Percentiles rank a stretch among this genome's conserved stretches.
Evolutionary conservation across 2,888 invertebrate genomes (phyloP).

Genomic region (Abrostola tripartita): DNA sequence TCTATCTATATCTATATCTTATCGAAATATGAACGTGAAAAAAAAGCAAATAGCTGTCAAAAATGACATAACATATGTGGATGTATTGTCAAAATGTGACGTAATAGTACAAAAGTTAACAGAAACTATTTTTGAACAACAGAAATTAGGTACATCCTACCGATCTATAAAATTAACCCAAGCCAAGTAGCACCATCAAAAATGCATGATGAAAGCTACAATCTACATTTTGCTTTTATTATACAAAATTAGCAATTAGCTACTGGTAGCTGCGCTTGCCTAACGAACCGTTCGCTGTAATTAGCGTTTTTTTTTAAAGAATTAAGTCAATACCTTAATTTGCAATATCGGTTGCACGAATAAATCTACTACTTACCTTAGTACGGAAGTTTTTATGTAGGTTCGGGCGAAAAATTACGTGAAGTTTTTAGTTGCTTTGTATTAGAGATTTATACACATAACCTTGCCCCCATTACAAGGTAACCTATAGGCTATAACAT

Average conservation of each 20-base stretch:
- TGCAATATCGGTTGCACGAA: not conserved
- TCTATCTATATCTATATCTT: no score
- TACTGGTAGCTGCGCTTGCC: constrained; percentile 27
- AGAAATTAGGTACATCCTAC: no score
- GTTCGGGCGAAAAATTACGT: no score
- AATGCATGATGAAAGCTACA: constrained; percentile 26
- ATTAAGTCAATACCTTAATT: constrained; percentile 15
- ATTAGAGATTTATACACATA: not conserved
- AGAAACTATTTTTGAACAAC: no score
- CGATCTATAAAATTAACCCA: constrained; percentile 34
- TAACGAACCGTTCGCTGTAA: constrained; percentile 22
- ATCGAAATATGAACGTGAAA: no score
- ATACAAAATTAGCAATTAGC: constrained; percentile 38
- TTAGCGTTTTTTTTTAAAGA: constrained; percentile 21
- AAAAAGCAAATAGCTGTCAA: no score
- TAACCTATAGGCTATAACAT: no score
- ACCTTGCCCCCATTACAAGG: not conserved
- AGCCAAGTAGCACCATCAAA: constrained; percentile 32
- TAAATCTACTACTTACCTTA: not conserved
- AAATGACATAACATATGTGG: no score
- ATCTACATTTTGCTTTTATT: constrained; percentile 32
- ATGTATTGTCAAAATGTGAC: no score
- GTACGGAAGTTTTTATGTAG: no score
- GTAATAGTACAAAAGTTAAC: no score
- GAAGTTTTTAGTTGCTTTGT: no score